phyloP scores from a whole-genome alignment of 2,888 invertebrate species.

The Sthenelais limicola region DNA sequence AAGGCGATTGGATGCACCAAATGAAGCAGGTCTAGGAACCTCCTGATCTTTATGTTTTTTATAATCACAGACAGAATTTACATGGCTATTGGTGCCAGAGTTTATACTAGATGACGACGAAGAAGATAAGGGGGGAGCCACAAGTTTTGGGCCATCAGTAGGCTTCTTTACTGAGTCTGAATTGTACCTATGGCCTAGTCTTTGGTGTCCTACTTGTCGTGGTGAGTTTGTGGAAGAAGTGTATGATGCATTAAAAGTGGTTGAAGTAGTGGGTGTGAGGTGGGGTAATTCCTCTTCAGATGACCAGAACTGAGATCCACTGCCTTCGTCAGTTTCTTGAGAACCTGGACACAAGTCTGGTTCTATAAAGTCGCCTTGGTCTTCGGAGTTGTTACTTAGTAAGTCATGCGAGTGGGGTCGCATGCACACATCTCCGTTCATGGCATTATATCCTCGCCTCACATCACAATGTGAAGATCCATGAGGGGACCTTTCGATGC shows the following conservation, averaged over 20 bases:
- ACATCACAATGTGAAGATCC: too few relatives aligned
- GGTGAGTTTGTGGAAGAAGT: too few relatives aligned
- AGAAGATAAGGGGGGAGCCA: too few relatives aligned
- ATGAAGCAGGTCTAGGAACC: conserved; percentile 3
- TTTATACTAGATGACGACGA: too few relatives aligned
- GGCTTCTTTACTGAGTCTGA: conserved; percentile 2
- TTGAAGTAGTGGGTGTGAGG: not conserved
- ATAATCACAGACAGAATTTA: conserved; percentile 16
- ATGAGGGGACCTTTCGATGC: too few relatives aligned
- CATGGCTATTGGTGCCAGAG: too few relatives aligned
- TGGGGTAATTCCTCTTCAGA: conserved; percentile 21
- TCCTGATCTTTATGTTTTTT: not conserved
- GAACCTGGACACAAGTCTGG: conserved; percentile 56
- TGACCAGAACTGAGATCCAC: conserved; percentile 1
- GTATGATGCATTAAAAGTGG: too few relatives aligned
- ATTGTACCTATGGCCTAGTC: not conserved
- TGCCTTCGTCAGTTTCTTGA: not conserved
- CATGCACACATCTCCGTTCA: too few relatives aligned
- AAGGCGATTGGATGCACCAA: conserved; percentile 6
- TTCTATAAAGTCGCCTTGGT: conserved; percentile 68
- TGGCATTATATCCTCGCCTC: too few relatives aligned
- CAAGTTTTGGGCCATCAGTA: conserved; percentile 1
- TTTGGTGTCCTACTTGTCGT: too few relatives aligned
- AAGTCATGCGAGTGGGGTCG: too few relatives aligned
- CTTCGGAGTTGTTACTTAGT: conserved; percentile 53